Base-by-base conservation (phyloP, 2,888 invertebrate genomes). In the Spodoptera picta region DNA sequence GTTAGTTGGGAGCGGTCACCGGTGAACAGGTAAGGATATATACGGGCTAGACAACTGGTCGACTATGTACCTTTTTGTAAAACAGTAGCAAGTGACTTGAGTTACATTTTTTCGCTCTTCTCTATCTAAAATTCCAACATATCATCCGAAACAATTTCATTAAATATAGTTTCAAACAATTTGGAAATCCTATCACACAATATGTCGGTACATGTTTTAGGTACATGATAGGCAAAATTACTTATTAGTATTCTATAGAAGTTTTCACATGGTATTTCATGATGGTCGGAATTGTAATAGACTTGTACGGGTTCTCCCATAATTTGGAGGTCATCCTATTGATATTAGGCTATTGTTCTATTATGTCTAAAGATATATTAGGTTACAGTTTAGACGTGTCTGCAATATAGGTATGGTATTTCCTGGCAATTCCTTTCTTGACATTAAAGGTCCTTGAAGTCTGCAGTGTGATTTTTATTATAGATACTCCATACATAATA, bases 191-290 rank as follows among this genome's bases (percentile, higher is more conserved):
- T 57, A 23, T 46, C 53, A 51, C 50, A 54, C 19, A 50, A 45
- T 59, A 36, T n/a, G 53, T 64, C 41, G 6, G 7, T 41, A 54
- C 64, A 64, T 60, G 56, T 14, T 11, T 44, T 27, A 36, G 31
- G 9, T 43, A 55, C 73, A 62, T 44, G 51, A 49, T 51, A 71
- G 60, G 36, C 66, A 54, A 65, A 73, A 69, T 66, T 24, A 60
- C 23, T 3, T 47, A 73, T 81, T 80, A 66, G 75, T 81, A 82
- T 81, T 73, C 82, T 48, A 52, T 48, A 19, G 19, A 56, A 50
- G 45, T 24, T 41, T 19, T 46, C 56, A 65, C 44, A 59, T 71
- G 79, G 76, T 79, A 80, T 81, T 82, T 72, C 45, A 58, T 11
- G 62, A 59, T 66, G 71, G 48, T 31, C 27, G 54, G 75, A 71